Conservation (phyloP, 2,888 invertebrate genomes). For the Aporophyla nigra region DNA sequence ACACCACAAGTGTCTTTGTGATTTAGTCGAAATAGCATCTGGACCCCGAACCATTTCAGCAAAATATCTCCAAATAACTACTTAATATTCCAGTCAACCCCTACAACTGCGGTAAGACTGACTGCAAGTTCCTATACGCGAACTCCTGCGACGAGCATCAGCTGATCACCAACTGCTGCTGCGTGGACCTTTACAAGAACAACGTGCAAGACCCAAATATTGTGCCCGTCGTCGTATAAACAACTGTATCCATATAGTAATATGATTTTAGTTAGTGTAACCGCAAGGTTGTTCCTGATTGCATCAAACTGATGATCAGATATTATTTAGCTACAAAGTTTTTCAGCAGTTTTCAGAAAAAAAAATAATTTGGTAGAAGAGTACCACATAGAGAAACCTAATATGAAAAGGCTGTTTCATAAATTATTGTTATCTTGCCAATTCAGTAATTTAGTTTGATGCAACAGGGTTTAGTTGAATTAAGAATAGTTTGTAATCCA, state of each 20-base stretch:
- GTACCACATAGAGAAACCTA: neutral
- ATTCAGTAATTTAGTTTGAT: slow-evolving; percentile 57
- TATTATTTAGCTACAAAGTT: neutral
- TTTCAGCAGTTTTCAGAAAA: slow-evolving; percentile 5
- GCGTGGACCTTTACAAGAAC: slow-evolving; percentile 90
- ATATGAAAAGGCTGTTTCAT: slow-evolving; percentile 1
- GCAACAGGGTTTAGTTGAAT: slow-evolving; percentile 44
- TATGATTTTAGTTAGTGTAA: slow-evolving; percentile 35
- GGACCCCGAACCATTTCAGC: neutral
- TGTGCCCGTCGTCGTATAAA: slow-evolving; percentile 63
- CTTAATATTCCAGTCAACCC: slow-evolving; percentile 82
- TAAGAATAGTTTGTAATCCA: slow-evolving; percentile 34
- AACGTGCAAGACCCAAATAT: slow-evolving; percentile 66
- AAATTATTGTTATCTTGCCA: neutral
- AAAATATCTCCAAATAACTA: neutral
- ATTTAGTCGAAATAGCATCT: neutral
- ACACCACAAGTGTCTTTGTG: neutral
- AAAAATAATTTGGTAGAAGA: neutral
- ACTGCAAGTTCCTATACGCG: slow-evolving; percentile 94
- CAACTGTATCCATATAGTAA: neutral
- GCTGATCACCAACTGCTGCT: slow-evolving; percentile 94
- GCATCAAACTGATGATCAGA: slow-evolving; percentile 61
- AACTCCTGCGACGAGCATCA: slow-evolving; percentile 94
- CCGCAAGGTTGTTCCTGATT: slow-evolving; percentile 48
- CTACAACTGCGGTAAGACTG: slow-evolving; percentile 92